Conservation (phyloP, 2,888 invertebrate genomes). For the Alitta virens region DNA sequence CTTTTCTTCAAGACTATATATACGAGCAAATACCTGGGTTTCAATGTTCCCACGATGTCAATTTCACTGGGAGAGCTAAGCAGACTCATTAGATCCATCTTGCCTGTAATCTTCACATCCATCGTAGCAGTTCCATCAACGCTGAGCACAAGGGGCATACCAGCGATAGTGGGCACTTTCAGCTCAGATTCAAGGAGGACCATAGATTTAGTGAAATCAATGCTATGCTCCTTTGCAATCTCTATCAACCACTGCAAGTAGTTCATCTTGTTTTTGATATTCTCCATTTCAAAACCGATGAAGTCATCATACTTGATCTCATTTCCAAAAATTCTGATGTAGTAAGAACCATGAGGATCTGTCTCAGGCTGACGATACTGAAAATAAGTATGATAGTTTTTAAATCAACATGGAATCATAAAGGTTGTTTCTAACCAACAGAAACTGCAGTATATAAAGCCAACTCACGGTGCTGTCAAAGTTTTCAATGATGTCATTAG, state of each 20-base stretch:
- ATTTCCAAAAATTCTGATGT: slow-evolving; percentile 84
- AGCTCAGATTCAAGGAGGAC: slow-evolving; percentile 87
- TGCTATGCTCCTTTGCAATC: slow-evolving; percentile 67
- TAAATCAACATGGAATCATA: neutral
- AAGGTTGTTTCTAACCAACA: neutral
- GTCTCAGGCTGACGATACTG: neutral
- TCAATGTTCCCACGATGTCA: slow-evolving; percentile 76
- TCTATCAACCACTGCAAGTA: slow-evolving; percentile 61
- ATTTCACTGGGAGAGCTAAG: slow-evolving; percentile 60
- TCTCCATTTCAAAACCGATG: slow-evolving; percentile 31
- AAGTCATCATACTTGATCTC: slow-evolving; percentile 64
- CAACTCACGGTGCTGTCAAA: slow-evolving; percentile 9
- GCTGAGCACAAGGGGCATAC: slow-evolving; percentile 80
- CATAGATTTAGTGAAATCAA: slow-evolving; percentile 79
- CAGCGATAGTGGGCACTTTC: slow-evolving; percentile 78
- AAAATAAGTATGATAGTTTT: neutral
- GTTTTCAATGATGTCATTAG: neutral
- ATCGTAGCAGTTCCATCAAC: slow-evolving; percentile 83
- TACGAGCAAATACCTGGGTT: slow-evolving; percentile 68
- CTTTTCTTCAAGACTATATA: neutral
- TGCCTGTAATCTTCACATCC: slow-evolving; percentile 78
- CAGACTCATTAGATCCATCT: slow-evolving; percentile 67
- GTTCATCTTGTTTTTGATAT: slow-evolving; percentile 53
- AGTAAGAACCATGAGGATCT: slow-evolving; percentile 61
- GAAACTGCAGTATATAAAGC: neutral